phyloP scores from a whole-genome alignment of 2,113 vertebrate species.

The Clarias magur region DNA sequence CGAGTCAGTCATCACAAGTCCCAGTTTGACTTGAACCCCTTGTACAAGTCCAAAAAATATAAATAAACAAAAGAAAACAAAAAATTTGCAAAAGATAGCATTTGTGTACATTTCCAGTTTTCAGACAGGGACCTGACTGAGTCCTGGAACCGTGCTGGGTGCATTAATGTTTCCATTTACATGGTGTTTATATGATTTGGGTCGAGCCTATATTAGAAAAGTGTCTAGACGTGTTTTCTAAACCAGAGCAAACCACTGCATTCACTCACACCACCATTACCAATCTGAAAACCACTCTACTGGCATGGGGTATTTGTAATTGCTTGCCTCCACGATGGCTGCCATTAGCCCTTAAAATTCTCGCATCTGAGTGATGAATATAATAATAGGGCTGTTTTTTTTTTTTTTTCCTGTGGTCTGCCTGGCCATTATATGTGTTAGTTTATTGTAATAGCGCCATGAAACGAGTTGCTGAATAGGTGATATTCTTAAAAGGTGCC shows the following conservation, averaged over 20 bases:
- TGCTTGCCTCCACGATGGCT: constrained; percentile 44
- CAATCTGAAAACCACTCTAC: constrained; percentile 11
- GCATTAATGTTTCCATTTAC: constrained; percentile 18
- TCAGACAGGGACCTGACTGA: too few species aligned
- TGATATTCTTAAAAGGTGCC: background rate
- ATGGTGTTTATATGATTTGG: constrained; percentile 4
- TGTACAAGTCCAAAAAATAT: background rate
- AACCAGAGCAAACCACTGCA: constrained; percentile 34
- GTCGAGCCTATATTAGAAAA: background rate
- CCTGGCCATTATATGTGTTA: background rate
- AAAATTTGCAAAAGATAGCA: background rate
- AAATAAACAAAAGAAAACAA: background rate
- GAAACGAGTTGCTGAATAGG: background rate
- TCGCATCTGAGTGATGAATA: constrained; percentile 38
- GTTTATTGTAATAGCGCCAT: constrained; percentile 1
- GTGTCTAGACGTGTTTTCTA: constrained; percentile 37
- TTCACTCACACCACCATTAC: constrained; percentile 12
- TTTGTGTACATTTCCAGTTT: background rate
- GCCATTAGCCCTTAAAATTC: constrained; percentile 43
- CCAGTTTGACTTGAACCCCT: too few species aligned
- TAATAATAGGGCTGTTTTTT: constrained; percentile 24
- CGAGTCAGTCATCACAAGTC: too few species aligned
- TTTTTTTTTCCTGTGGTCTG: background rate
- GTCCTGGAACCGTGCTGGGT: background rate
- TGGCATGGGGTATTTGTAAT: constrained; percentile 20